phyloP scores from a whole-genome alignment of 2,888 invertebrate species.

The Onthophagus sagittarius region DNA sequence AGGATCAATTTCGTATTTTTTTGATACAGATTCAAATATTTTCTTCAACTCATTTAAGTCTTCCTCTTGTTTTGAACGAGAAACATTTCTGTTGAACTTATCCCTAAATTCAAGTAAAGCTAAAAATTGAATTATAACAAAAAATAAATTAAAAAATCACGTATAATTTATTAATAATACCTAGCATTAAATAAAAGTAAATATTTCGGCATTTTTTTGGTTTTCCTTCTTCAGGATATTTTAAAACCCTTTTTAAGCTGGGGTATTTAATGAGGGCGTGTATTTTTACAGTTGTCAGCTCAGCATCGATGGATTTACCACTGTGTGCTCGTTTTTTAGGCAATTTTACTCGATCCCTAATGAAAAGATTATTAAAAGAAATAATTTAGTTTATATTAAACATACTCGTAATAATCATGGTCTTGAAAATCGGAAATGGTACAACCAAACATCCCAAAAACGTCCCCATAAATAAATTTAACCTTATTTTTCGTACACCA shows the following conservation, averaged over 20 bases:
- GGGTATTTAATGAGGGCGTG: slow-evolving; percentile 60
- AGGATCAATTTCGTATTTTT: slow-evolving; percentile 50
- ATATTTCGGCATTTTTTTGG: slow-evolving; percentile 66
- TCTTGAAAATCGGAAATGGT: slow-evolving; percentile 84
- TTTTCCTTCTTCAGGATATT: slow-evolving; percentile 54
- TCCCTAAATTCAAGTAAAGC: slow-evolving; percentile 74
- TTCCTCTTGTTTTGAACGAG: slow-evolving; percentile 58
- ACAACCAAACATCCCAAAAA: slow-evolving; percentile 91
- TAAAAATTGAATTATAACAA: slow-evolving; percentile 38
- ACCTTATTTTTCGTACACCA: slow-evolving; percentile 70
- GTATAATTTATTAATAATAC: slow-evolving; percentile 47
- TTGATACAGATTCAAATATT: slow-evolving; percentile 59
- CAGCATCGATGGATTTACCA: slow-evolving; percentile 51
- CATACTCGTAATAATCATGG: slow-evolving; percentile 77
- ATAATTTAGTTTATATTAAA: slow-evolving; percentile 27
- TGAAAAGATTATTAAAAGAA: not conserved
- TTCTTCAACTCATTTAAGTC: slow-evolving; percentile 60
- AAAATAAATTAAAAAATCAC: not conserved
- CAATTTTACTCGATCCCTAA: slow-evolving; percentile 53
- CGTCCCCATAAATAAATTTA: slow-evolving; percentile 86
- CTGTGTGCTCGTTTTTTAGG: slow-evolving; percentile 55
- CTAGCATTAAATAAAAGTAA: slow-evolving; percentile 69
- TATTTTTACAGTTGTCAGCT: slow-evolving; percentile 54
- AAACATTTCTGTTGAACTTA: slow-evolving; percentile 67
- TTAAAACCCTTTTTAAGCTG: slow-evolving; percentile 65